Conservation (phyloP, 2,888 invertebrate genomes). For the Ornithoptera alexandrae region DNA sequence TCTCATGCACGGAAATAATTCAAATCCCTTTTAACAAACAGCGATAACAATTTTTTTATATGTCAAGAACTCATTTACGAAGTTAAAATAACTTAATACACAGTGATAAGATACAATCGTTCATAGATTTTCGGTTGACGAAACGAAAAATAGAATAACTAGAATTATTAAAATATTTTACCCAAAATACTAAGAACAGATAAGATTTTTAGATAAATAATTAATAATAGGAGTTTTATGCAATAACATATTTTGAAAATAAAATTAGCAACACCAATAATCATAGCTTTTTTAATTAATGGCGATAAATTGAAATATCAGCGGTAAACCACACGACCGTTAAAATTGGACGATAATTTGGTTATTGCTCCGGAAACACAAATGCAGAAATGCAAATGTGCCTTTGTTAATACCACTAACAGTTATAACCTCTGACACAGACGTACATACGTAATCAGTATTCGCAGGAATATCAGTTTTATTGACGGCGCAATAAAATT, state of each 20-base stretch:
- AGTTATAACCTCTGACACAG: constrained; percentile 63
- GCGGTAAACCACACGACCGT: constrained; percentile 66
- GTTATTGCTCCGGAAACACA: constrained; percentile 63
- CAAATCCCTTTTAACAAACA: constrained; percentile 13
- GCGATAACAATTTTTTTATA: not conserved
- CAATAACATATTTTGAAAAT: not conserved
- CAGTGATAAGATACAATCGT: not conserved
- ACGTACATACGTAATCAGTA: constrained; percentile 48
- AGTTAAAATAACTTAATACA: not conserved
- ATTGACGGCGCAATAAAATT: constrained; percentile 48
- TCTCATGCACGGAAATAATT: constrained; percentile 16
- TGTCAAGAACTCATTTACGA: not conserved
- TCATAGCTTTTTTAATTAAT: constrained; percentile 3
- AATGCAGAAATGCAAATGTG: constrained; percentile 66
- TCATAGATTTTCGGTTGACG: not conserved
- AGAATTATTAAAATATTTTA: too few species aligned
- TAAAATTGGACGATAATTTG: constrained; percentile 67
- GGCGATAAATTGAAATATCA: constrained; percentile 37
- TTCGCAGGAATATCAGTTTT: constrained; percentile 50
- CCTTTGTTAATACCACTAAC: constrained; percentile 63
- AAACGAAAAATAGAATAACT: not conserved
- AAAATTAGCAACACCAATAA: not conserved
- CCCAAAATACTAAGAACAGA: too few species aligned
- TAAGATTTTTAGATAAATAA: not conserved
- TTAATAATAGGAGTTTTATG: not conserved